Conservation (phyloP, 2,113 vertebrate species). For the Coracopsis vasa region DNA sequence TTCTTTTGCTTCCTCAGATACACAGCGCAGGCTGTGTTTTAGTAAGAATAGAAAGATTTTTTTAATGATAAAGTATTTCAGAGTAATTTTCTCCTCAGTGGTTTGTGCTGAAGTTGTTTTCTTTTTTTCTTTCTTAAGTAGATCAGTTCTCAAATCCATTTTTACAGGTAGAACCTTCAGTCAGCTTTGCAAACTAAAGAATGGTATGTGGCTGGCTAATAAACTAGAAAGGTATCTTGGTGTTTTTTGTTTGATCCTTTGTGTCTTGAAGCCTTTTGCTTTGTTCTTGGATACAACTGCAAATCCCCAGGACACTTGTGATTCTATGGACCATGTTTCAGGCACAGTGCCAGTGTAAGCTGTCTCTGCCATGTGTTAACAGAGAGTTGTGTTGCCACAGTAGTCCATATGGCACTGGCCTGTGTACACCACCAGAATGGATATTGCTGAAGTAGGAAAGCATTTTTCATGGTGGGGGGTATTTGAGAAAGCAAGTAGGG, state of each 20-base stretch:
- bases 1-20: neutral
- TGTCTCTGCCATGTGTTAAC: neutral
- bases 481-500: neutral
- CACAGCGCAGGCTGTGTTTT: neutral
- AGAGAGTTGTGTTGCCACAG: neutral
- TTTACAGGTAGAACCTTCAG: neutral
- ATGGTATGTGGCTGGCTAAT: neutral
- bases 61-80: neutral
- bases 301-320: neutral
- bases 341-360: neutral
- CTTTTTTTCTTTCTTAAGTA: neutral
- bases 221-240: neutral
- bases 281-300: neutral
- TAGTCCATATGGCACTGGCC: neutral
- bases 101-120: neutral
- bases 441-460: neutral
- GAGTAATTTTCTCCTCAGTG: neutral
- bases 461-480: neutral
- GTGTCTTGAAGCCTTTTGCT: neutral
- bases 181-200: neutral
- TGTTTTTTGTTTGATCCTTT: slow-evolving; percentile 9
- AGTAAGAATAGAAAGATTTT: neutral
- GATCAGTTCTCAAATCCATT: neutral
- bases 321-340: neutral
- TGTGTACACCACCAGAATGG: neutral